Evolutionary conservation across 2,113 vertebrate species (phyloP), one percentile per base, ranked within the genome.

Genomic region (Microcebus ravelobensis): DNA sequence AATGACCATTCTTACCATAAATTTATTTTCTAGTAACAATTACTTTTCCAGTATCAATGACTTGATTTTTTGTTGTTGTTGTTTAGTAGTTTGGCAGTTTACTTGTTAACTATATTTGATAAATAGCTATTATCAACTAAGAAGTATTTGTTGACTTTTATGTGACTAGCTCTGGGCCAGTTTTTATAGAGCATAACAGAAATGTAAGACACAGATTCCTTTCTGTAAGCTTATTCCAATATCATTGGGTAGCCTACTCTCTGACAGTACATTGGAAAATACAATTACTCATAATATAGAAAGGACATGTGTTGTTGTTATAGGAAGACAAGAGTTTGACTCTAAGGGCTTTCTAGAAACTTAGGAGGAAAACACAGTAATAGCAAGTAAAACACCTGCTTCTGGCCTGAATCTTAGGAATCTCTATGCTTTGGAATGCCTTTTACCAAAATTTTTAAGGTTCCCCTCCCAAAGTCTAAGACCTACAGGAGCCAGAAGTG

Each of bases 21-120:
- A 61, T 77, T 93, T 85, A 61, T 50, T 96, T 90, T 92, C 31
- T 4, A 67, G 13, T 52, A 87, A 74, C 71, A 84, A 90, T 92
- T 96, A 92, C 31, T 80, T 94, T 87, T 50, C 92, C 3, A 81
- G 7, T 74, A 94, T 63, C n/a, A 45, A 21, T 48, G 57, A 59
- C 18, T 48, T 96, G 21, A 25, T 14, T 79, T 95, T 79, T 91
- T 21, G 42, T 6, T 67, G 8, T 45, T 45, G 45, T 45, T 48
- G 17, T 34, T 83, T 52, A 68, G 14, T 6, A n/a, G 31, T 80
- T 74, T n/a, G 61, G 17, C 15, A 82, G 8, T 91, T 92, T 87
- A 76, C 68, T 74, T 82, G 25, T 87, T 88, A 94, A 94, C 25
- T 76, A 7, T 29, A 88, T 34, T 85, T 91, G 23, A 23, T 89